Percentiles rank a stretch among this genome's conserved stretches.
These are phyloP conservation scores for Lepidurus packardi DNA, from an alignment of 1,140 invertebrate species.

Conservation along the genomic window DNA sequence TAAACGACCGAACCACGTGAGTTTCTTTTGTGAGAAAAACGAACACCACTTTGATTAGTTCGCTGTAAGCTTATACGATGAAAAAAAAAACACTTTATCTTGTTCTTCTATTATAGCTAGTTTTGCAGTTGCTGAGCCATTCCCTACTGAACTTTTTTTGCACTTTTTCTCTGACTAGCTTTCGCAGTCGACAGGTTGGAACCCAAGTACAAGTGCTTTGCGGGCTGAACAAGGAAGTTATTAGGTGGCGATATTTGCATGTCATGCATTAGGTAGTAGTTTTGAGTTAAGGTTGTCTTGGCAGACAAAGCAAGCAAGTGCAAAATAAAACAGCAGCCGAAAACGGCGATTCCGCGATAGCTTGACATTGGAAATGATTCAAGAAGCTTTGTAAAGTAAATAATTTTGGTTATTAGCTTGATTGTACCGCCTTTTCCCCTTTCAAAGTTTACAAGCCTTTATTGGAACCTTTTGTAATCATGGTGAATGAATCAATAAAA, in stretches of 20 bases:
- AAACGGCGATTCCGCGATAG: too few species aligned
- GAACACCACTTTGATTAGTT: not conserved
- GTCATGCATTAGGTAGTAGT: not conserved
- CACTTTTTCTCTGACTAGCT: not conserved
- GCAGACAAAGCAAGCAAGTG: too few species aligned
- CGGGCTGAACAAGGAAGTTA: not conserved
- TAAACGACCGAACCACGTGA: not conserved
- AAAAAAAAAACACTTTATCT: not conserved
- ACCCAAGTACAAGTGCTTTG: not conserved
- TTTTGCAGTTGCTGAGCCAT: conserved; percentile 2
- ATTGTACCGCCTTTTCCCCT: not conserved
- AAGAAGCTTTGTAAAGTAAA: not conserved
- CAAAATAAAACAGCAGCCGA: too few species aligned
- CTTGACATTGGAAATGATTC: not conserved
- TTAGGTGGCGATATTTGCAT: not conserved
- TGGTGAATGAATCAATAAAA: conserved; percentile 16
- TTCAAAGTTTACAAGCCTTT: not conserved
- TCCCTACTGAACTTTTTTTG: not conserved
- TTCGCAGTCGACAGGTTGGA: too few species aligned
- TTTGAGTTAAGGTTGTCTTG: too few species aligned
- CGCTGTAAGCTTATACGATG: not conserved
- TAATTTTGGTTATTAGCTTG: conserved; percentile 8
- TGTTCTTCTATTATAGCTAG: not conserved
- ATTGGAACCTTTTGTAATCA: conserved; percentile 10
- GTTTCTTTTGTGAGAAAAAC: not conserved